Percentiles rank a stretch among this genome's conserved stretches.
Conservation (phyloP, 2,113 vertebrate genomes). For the Centropus bengalensis region DNA sequence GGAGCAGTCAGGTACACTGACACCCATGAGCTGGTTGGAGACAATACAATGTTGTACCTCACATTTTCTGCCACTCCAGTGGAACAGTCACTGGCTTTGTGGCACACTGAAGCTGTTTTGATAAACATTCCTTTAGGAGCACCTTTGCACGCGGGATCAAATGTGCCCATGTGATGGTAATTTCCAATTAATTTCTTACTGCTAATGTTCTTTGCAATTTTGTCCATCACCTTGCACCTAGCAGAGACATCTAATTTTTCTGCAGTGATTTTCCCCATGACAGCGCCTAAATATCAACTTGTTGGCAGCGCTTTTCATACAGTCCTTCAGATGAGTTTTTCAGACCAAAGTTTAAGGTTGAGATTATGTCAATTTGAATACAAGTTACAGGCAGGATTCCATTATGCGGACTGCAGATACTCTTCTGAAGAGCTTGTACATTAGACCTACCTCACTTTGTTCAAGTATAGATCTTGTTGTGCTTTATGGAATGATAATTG, state of each 20-base stretch:
- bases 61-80: not conserved
- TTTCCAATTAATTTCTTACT: not conserved
- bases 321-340: not conserved
- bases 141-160: not conserved
- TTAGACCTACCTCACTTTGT: not conserved
- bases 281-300: not conserved
- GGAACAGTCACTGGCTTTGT: not conserved
- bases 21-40: rapidly evolving
- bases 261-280: not conserved
- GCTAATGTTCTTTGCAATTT: not conserved
- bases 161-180: not conserved
- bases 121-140: not conserved
- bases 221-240: not conserved
- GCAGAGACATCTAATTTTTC: not conserved
- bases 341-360: not conserved
- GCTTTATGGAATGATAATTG: not conserved
- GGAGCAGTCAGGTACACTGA: not conserved
- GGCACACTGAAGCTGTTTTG: not conserved
- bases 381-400: not conserved
- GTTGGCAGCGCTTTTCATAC: not conserved
- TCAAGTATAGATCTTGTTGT: not conserved
- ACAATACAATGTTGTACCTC: not conserved
- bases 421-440: not conserved
- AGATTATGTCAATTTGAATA: not conserved
- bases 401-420: not conserved